Evolutionary conservation across 2,113 vertebrate genomes (phyloP), one percentile per base, ranked within the genome.

Genomic region (Archilochus colubris): DNA sequence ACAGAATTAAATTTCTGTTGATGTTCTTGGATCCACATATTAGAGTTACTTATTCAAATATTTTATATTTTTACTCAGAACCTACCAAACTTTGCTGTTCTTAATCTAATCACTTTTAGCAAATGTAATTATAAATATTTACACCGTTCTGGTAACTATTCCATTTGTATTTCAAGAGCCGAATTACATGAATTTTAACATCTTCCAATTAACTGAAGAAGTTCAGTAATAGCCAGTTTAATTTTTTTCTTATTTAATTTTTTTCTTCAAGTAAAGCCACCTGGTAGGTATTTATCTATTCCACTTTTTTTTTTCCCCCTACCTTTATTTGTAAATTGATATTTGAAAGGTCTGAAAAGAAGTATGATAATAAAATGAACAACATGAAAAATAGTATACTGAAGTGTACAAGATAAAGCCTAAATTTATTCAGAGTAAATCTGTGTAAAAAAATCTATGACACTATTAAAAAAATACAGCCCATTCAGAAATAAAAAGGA

Each of bases 61-160:
- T 22, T 8, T 51, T 54, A 15, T 16, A 23, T 75, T 84, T 91
- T 95, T 70, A 70, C 24, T 82, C 27, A 51, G 30, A 95, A 81
- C 20, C 16, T 14, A 73, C 12, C 4, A 62, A 89, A 84, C 10
- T 58, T 61, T 86, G 12, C 12, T 73, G 9, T 33, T 86, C 15
- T 48, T 54, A 64, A 36, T 54, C 21, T 64, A 77, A 38, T 7
- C 6, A 33, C 21, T 77, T 89, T 70, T 50, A 57, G 28, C 83
- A 81, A 91, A 81, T 53, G 16, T 43, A 53, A 61, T 72, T 61
- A 21, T 77, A 94, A 83, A 82, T 86, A 81, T 85, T 87, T 93
- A 58, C 30, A 68, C 2, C 30, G 24, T 91, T 43, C 28, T 74
- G 21, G 40, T 66, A 84, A 77, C 30, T 17, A 54, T 88, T 86